Conservation (phyloP, 2,797 vertebrate genomes). For the Muscicapa comitata region DNA sequence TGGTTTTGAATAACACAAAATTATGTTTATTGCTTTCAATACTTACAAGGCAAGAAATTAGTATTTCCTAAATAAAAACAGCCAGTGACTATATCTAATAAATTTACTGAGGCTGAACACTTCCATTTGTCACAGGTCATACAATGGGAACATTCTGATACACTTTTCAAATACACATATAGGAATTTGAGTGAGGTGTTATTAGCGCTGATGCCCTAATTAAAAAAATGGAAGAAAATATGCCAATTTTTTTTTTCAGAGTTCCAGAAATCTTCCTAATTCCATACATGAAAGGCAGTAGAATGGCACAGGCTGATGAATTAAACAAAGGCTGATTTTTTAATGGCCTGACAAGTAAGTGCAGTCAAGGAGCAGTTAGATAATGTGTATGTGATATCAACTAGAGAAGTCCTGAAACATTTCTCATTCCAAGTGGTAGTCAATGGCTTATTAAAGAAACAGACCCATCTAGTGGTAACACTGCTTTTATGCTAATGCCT, state of each 20-base stretch:
- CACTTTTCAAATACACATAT: neutral
- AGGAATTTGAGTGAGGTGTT: neutral
- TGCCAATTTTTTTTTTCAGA: neutral
- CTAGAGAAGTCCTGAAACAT: neutral
- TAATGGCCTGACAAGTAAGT: neutral
- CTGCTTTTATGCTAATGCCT: conserved; percentile 14
- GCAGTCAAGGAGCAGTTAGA: neutral
- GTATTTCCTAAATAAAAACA: neutral
- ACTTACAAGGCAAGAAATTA: neutral
- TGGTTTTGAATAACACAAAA: neutral
- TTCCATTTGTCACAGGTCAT: neutral
- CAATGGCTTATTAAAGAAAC: conserved; percentile 48
- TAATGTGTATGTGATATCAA: neutral
- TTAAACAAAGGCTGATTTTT: neutral
- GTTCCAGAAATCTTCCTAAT: neutral
- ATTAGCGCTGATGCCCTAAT: neutral
- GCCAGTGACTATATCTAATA: neutral
- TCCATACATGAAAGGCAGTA: neutral
- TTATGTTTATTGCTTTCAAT: neutral
- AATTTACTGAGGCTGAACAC: neutral
- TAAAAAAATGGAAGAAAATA: neutral
- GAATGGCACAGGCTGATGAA: neutral
- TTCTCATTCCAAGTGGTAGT: neutral
- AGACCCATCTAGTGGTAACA: conserved; percentile 55
- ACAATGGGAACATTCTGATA: neutral